Percentiles rank a stretch among this genome's conserved stretches.
These are phyloP conservation scores for Platalea minor DNA, from an alignment of 2,797 vertebrate species.

Conservation along the genomic window DNA sequence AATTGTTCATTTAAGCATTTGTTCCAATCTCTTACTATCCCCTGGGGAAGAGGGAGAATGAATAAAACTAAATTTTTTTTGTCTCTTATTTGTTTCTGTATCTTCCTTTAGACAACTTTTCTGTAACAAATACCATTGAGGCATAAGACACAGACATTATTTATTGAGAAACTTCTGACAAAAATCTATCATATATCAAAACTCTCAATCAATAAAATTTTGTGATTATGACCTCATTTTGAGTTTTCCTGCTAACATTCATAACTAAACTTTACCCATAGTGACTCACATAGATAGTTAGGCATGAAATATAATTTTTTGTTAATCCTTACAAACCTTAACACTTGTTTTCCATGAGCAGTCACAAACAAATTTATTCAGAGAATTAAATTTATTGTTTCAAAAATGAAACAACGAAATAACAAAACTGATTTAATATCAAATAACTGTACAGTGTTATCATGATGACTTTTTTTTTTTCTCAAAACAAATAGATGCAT, in stretches of 20 bases:
- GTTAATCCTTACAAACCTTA: not conserved
- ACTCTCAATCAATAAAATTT: not conserved
- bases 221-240: not conserved
- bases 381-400: not conserved
- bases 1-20: not conserved
- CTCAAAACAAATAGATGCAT: not conserved
- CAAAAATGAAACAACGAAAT: not conserved
- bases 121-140: not conserved
- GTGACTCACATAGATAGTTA: not conserved
- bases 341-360: not conserved
- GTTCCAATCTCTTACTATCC: not conserved
- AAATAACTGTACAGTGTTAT: not conserved
- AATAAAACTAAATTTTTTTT: not conserved
- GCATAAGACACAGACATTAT: not conserved
- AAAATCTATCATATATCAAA: not conserved
- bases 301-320: not conserved
- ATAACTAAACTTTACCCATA: not conserved
- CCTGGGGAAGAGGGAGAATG: not conserved
- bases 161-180: not conserved
- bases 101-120: not conserved
- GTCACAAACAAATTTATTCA: not conserved
- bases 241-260: not conserved
- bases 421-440: not conserved
- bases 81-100: not conserved
- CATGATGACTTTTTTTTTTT: not conserved